A percentile compares a stretch with the other conserved stretches of the same genome.
These are phyloP conservation scores for Aegotheles bennettii DNA, from an alignment of 2,113 vertebrate species.

Conservation along the genomic window DNA sequence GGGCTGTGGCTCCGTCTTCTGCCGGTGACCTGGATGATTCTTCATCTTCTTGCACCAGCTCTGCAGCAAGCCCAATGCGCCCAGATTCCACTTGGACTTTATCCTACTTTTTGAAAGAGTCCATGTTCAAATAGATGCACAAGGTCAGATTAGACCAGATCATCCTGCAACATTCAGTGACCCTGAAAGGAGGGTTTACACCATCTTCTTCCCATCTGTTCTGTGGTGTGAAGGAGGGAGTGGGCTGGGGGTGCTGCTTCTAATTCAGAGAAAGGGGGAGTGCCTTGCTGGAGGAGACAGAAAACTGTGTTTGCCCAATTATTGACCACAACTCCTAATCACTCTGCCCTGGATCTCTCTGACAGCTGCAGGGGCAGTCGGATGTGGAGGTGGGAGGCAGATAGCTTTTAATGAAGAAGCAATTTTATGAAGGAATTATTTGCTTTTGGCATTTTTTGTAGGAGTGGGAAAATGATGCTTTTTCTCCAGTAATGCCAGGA, in stretches of 20 bases:
- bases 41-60: not conserved
- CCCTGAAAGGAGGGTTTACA: not conserved
- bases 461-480: not conserved
- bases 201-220: not conserved
- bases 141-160: not conserved
- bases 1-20: not conserved
- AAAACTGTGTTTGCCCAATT: not conserved
- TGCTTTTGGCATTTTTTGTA: conserved; percentile 29
- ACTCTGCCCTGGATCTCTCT: conserved; percentile 3
- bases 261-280: not conserved
- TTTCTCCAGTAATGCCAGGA: not conserved
- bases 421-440: conserved; percentile 30
- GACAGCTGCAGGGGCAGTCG: not conserved
- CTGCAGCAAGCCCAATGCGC: not conserved
- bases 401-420: conserved; percentile 50
- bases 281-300: not conserved
- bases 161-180: not conserved
- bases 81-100: not conserved
- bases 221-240: not conserved
- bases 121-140: not conserved
- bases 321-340: not conserved
- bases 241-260: not conserved
- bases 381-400: not conserved
- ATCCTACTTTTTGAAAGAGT: not conserved
- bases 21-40: not conserved